These are phyloP conservation scores for Sesamia inferens DNA, from an alignment of 2,888 invertebrate species.

Conservation along the genomic window DNA sequence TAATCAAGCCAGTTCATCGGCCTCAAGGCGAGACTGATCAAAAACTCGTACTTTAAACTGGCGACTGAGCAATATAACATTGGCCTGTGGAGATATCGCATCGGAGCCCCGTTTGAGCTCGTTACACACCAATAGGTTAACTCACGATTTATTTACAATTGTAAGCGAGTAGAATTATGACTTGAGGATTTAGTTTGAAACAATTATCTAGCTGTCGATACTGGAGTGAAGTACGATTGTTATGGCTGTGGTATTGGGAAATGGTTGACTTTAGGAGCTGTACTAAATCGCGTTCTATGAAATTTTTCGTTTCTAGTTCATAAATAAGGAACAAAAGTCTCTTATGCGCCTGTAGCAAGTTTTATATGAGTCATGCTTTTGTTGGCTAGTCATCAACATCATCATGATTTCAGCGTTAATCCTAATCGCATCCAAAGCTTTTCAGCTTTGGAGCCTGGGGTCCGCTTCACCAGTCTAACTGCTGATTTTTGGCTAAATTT, in stretches of 20 bases:
- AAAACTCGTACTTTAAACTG: conserved; percentile 77
- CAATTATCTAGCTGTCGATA: conserved; percentile 57
- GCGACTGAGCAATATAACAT: conserved; percentile 81
- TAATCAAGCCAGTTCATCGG: conserved; percentile 82
- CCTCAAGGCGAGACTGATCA: conserved; percentile 83
- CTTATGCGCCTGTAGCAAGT: conserved; percentile 8
- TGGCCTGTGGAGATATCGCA: conserved; percentile 78
- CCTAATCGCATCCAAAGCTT: too few relatives aligned
- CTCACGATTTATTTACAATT: conserved; percentile 63
- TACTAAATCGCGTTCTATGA: conserved; percentile 9
- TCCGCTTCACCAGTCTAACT: too few relatives aligned
- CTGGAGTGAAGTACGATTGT: conserved; percentile 39
- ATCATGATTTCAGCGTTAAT: too few relatives aligned
- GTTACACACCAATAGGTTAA: conserved; percentile 64
- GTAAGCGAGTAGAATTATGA: conserved; percentile 62
- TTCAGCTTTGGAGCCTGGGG: too few relatives aligned
- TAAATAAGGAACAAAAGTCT: conserved; percentile 8
- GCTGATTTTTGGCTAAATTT: too few relatives aligned
- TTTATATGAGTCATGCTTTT: conserved; percentile 6
- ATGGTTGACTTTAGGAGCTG: background rate
- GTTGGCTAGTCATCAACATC: too few relatives aligned
- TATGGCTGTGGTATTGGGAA: conserved; percentile 27
- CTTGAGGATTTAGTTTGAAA: conserved; percentile 54
- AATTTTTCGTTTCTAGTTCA: background rate
- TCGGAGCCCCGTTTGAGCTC: conserved; percentile 63